Conservation (phyloP, 2,888 invertebrate genomes). For the Chloroclystis v-ata region DNA sequence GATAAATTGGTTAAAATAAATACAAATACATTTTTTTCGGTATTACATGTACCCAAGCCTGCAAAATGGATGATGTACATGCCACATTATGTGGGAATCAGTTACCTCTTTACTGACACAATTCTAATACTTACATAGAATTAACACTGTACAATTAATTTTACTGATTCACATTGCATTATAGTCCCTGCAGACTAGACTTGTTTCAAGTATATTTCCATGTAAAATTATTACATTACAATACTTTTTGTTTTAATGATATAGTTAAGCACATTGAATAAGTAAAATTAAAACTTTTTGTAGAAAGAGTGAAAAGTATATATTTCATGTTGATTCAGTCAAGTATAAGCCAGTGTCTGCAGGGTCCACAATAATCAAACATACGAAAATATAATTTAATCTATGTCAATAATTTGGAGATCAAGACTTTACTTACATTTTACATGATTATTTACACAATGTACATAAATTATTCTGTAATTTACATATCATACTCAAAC, state of each 20-base stretch:
- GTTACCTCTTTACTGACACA: background rate
- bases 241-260: too few relatives aligned
- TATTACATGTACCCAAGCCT: too few relatives aligned
- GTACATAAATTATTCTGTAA: constrained; percentile 19
- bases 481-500: constrained; percentile 51
- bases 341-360: constrained; percentile 1
- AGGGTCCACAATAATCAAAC: constrained; percentile 32
- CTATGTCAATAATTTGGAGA: constrained; percentile 62
- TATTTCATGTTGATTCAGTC: too few relatives aligned
- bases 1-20: background rate
- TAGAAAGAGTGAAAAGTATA: too few relatives aligned
- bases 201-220: too few relatives aligned
- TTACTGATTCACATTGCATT: constrained; percentile 2
- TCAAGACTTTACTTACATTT: constrained; percentile 56
- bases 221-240: too few relatives aligned
- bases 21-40: background rate
- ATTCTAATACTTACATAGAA: background rate
- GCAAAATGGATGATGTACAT: too few relatives aligned
- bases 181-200: constrained; percentile 1
- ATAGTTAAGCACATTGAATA: too few relatives aligned
- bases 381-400: constrained; percentile 73
- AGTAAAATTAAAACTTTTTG: too few relatives aligned
- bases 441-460: constrained; percentile 27
- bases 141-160: constrained; percentile 62
- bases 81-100: too few relatives aligned